phyloP scores from a whole-genome alignment of 2,113 vertebrate species.

The Nymphicus hollandicus region DNA sequence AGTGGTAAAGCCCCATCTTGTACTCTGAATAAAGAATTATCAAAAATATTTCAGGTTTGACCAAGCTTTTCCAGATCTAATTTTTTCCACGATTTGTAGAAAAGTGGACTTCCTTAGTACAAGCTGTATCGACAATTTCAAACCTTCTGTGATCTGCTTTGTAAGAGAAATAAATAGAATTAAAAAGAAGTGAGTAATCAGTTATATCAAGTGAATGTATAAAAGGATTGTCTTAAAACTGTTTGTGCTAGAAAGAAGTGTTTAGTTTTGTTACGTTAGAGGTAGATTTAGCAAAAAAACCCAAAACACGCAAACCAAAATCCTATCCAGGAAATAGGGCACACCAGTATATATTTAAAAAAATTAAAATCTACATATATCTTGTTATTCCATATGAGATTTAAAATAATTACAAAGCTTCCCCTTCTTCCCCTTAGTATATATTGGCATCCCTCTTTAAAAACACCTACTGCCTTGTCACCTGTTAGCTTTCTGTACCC shows the following conservation, averaged over 20 bases:
- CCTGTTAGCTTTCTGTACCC: neutral
- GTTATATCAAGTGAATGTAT: neutral
- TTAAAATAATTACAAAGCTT: neutral
- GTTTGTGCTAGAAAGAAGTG: neutral
- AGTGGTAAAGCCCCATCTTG: neutral
- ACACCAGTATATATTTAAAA: too few species aligned
- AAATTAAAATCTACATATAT: neutral
- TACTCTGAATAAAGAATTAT: neutral
- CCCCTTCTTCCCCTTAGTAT: neutral
- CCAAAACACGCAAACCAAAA: neutral
- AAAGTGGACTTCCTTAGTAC: neutral
- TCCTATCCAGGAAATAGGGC: neutral
- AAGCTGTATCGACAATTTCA: neutral
- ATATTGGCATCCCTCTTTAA: neutral
- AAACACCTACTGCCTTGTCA: neutral
- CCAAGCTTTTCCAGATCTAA: neutral
- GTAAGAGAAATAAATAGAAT: neutral
- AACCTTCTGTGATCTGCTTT: neutral
- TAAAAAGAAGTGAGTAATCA: neutral
- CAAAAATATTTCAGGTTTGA: neutral
- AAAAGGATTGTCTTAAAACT: neutral
- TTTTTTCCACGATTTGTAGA: neutral
- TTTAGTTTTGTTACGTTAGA: neutral
- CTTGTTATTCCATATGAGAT: neutral
- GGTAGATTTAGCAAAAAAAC: neutral